Base-by-base conservation (phyloP, 2,888 invertebrate species). In the Cheilosia scutellata region DNA sequence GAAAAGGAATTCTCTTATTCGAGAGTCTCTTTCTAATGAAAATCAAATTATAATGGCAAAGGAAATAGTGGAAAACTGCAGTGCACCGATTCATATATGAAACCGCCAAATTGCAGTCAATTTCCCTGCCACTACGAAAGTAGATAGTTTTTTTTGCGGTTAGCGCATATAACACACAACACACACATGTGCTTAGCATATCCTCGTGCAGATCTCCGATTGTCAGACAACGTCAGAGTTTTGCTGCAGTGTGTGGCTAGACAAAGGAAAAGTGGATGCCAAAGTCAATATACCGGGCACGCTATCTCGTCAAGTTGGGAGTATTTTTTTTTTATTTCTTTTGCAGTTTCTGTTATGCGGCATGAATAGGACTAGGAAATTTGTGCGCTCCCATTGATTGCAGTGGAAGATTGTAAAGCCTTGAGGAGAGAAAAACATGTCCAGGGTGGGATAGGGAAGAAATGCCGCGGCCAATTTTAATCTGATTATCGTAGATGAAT, bases 321-420 rank as follows among this genome's bases (percentile, higher is more conserved):
- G 31, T 57, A 37, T n/a, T 33, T 55, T 27, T 63, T 31, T 11
- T 53, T 31, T 47, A 2, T 29, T 11, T 11, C 3, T 11, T 4
- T 3, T 37, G 33, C 33, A 4, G 31, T 13, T 40, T 16, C 29
- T 62, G 33, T 37, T 51, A 33, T 68, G 65, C 62, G 78, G 65
- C 65, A 71, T 76, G 53, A 65, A 76, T 58, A 63, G 57, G 49
- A 44, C 65, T 63, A 83, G 51, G 74, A 83, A 83, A 83, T 74
- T 63, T 78, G 82, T 83, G 74, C 44, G 78, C 74, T 83, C 74
- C 51, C 68, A 74, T 78, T 83, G 78, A 83, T 83, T 79, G 83
- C 29, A 63, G 13, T 53, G 33, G 66, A 29, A 68, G 78, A 74
- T 82, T 70, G 42, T 31, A 60, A 60, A 29, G 3, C 11, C 11